Conservation (phyloP, 1,140 invertebrate genomes). For the Trinorchestia longiramus region DNA sequence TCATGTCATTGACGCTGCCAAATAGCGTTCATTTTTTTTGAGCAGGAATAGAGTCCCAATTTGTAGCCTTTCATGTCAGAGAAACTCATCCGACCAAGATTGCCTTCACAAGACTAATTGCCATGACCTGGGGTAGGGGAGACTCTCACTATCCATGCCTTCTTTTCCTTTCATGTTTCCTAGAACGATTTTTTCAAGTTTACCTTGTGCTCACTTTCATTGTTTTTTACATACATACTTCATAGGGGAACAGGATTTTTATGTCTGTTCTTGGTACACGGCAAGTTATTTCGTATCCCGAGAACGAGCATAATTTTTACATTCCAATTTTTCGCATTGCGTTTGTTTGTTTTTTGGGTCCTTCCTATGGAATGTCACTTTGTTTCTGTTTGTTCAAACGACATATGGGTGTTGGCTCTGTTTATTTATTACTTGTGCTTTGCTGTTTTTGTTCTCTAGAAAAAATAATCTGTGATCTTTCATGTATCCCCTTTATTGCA, state of each 20-base stretch:
- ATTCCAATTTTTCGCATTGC: neutral
- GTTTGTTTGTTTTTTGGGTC: neutral
- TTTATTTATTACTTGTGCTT: neutral
- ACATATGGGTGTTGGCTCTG: neutral
- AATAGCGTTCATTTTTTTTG: neutral
- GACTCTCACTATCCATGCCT: neutral
- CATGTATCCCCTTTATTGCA: too few relatives aligned
- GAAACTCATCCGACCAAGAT: constrained; percentile 1
- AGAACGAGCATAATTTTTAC: neutral
- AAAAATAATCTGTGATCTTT: too few relatives aligned
- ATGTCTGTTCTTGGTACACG: neutral
- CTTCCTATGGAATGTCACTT: neutral
- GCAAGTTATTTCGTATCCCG: neutral
- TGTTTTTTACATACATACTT: neutral
- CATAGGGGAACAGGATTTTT: neutral
- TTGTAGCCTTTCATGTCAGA: constrained; percentile 9
- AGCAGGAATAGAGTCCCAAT: constrained; percentile 21
- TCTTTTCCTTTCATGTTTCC: neutral
- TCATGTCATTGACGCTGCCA: neutral
- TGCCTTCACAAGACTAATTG: constrained; percentile 31
- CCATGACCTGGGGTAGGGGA: neutral
- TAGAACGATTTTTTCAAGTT: neutral
- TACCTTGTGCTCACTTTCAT: neutral
- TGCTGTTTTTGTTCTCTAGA: too few relatives aligned
- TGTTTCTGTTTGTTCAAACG: too few relatives aligned